Percentiles rank a stretch among this genome's conserved stretches.
phyloP scores from a whole-genome alignment of 1,140 invertebrate species.

The Pseudomyrmex concolor region DNA sequence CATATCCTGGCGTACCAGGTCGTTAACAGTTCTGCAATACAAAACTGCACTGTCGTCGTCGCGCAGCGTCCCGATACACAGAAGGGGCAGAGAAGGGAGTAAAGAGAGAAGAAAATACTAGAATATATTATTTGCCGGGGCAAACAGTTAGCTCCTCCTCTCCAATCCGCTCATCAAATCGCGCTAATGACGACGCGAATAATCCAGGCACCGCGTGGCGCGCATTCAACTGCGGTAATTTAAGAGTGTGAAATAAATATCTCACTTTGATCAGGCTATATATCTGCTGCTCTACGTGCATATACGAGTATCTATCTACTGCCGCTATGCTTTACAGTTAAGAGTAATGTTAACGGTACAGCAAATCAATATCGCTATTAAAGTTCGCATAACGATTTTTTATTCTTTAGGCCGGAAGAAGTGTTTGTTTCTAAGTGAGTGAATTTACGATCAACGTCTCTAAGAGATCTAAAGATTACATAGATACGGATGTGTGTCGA shows the following conservation, averaged over 20 bases:
- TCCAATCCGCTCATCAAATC: slow-evolving; percentile 28
- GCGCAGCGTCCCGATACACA: too few species aligned
- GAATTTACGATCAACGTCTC: neutral
- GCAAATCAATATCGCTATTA: neutral
- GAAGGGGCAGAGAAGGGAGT: too few species aligned
- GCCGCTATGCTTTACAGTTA: neutral
- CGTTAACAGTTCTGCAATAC: slow-evolving; percentile 49
- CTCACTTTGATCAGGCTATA: neutral
- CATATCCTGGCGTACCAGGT: slow-evolving; percentile 12
- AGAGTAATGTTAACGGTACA: neutral
- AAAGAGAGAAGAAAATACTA: too few species aligned
- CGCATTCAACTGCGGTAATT: slow-evolving; percentile 5
- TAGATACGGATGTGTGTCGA: neutral
- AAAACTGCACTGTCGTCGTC: slow-evolving; percentile 17
- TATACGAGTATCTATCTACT: neutral
- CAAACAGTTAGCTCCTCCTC: neutral
- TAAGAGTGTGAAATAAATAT: neutral
- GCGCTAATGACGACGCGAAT: slow-evolving; percentile 22
- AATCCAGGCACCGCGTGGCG: neutral
- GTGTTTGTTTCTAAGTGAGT: neutral
- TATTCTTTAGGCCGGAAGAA: neutral
- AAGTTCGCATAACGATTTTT: slow-evolving; percentile 14
- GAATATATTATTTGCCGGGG: neutral
- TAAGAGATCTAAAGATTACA: neutral
- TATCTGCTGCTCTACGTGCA: too few species aligned